Evolutionary conservation across 2,113 vertebrate genomes (phyloP), one percentile per base, ranked within the genome.

Genomic region (Thalassoma bifasciatum): DNA sequence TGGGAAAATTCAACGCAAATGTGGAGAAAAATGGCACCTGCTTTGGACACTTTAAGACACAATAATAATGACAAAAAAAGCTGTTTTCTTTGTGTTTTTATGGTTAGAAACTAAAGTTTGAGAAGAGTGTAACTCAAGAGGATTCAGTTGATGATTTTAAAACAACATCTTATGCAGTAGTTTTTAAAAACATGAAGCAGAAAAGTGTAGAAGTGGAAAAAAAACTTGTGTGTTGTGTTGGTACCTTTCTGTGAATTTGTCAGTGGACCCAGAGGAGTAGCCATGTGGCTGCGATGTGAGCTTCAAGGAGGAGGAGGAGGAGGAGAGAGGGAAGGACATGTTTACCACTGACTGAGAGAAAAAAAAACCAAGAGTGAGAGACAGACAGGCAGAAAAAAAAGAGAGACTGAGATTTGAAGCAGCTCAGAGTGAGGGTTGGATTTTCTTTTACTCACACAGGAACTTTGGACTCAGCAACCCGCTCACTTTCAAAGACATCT

Each of bases 271-370:
- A 53, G 85, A 89, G 84, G 51, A 69, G 63, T 44, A 85, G 88
- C 66, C 83, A 80, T 86, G 87, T 83, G 84, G 75, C 81, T 88
- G 91, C 4, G 61, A 91, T 90, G 88, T 89, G 88, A 89, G 83
- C 78, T 73, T 42, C 10, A 49, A 56, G 56, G 64, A 70, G 90
- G 88, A 89, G 85, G 90, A 83, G 82, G 87, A 89, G 80, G 14
- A 10, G 12, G 13, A 16, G 71, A 34, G 54, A 37, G 61, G 4
- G 58, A 38, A 44, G 24, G 77, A 83, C 82, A 83, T 87, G 85
- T 90, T 82, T 84, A 66, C 64, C 58, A 66, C 73, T 60, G 36
- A 81, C 58, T 62, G 77, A 83, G 68, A 81, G 72, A 71, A 60
- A 71, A 60, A 74, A 78, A 65, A 44, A 42, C 64, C 57, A 53